Base-by-base conservation (phyloP, 2,888 invertebrate species). In the Gastrophysa polygoni region DNA sequence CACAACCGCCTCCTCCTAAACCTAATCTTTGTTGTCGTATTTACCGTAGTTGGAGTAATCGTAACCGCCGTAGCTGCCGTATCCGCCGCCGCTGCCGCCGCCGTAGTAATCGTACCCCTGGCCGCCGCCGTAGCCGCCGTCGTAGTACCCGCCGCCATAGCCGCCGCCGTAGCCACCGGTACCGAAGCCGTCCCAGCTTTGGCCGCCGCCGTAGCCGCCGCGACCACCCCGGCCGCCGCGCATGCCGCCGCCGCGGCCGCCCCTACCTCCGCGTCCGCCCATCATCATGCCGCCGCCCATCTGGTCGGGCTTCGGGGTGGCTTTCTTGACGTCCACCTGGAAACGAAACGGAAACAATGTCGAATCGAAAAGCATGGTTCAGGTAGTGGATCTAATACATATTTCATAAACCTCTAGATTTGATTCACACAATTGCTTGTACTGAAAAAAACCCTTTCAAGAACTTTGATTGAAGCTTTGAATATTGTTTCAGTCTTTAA, bases 261-360 rank as follows among this genome's bases (percentile, higher is more conserved):
- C 86, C 20, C 89, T 85, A 75, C 89, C 89, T 16, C 91, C 89
- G 50, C 88, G 85, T 17, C 89, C 88, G 48, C 87, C 86, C 66
- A 71, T 69, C 66, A 72, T 70, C 63, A 66, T 66, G 85, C 86
- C 69, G 14, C 68, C 68, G 11, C 72, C 73, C 86, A 89, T 88
- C 66, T 88, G 87, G 73, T 93, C 93, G 1, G 92, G 92, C 82
- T 93, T 95, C 10, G 96, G 95, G 57, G 96, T 95, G 49, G 96
- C 96, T 78, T 95, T 92, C 83, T 96, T 96, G 38, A 97, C 95
- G 82, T 97, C 96, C 62, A 95, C 93, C 91, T 91, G 78, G 61
- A 62, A 20, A n/a, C n/a, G n/a, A n/a, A n/a, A n/a, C n/a, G n/a
- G n/a, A n/a, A n/a, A n/a, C n/a, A n/a, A n/a, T n/a, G n/a, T n/a